Base-by-base conservation (phyloP, 2,113 vertebrate genomes). In the Rutilus rutilus region DNA sequence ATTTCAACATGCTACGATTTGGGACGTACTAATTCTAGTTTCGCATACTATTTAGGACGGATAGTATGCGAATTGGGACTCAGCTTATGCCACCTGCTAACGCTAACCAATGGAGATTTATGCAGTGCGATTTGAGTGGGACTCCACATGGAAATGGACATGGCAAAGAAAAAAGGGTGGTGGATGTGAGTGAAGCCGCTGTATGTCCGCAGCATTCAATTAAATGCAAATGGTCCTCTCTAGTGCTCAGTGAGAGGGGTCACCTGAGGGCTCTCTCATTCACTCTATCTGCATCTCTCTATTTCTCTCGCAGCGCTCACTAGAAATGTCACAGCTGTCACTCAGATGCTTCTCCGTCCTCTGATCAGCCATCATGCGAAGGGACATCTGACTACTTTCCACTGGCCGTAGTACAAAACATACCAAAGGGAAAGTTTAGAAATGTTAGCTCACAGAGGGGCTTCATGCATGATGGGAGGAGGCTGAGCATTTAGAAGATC, bases 321-420 rank as follows among this genome's bases (percentile, higher is more conserved):
- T 47, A 79, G 62, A 90, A 88, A 88, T 87, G 85, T 79, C 80
- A 85, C 64, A 71, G 77, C 79, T 76, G 85, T 84, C 85, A 73
- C 67, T 87, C 82, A 87, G 39, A 65, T 54, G 59, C 30, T 39
- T 78, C 65, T 85, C 62, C 39, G 7, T 77, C 64, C 36, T 64
- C 65, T 76, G 64, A 78, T 84, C 81, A 54, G 60, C 69, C 39
- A 47, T 86, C 83, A 86, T 82, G 80, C 78, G 7, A 86, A 84
- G n/a, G 54, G 69, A 77, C 77, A 78, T 73, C 86, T 85, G 57
- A 80, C 83, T 89, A 78, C 79, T 83, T 71, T 69, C 71, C 59
- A 69, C 23, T 54, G 84, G 21, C 17, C 23, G 2, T 60, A 74
- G 69, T 73, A 64, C 74, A 78, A 54, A 73, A 86, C 45, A 83